phyloP scores from a whole-genome alignment of 2,888 invertebrate species.

The Chorisops tibialis region DNA sequence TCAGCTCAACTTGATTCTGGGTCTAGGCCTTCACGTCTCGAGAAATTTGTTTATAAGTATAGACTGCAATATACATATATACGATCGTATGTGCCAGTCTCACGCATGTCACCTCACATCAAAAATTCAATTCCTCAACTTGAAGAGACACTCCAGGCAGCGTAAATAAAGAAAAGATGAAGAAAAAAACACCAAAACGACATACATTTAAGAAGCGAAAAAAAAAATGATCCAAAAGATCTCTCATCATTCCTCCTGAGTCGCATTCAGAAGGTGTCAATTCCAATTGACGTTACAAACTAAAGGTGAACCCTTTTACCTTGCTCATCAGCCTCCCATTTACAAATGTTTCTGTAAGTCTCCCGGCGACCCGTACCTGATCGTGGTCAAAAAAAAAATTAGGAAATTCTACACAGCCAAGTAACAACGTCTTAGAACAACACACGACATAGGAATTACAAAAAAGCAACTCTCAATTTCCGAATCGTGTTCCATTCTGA shows the following conservation, averaged over 20 bases:
- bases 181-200: no score
- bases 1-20: not conserved
- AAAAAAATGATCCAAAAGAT: not conserved
- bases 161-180: no score
- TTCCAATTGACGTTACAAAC: slow-evolving; percentile 34
- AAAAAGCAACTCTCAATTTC: slow-evolving; percentile 15
- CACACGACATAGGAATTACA: not conserved
- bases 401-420: not conserved
- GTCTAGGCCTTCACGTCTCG: slow-evolving; percentile 2
- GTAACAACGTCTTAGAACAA: no score
- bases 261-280: slow-evolving; percentile 33
- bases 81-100: slow-evolving; percentile 17
- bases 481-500: slow-evolving; percentile 22
- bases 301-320: slow-evolving; percentile 23
- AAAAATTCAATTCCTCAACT: slow-evolving; percentile 31
- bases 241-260: slow-evolving; percentile 8
- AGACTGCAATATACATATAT: slow-evolving; percentile 7
- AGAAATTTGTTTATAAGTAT: slow-evolving; percentile 18
- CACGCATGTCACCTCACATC: slow-evolving; percentile 32
- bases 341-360: not conserved
- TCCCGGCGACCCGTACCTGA: not conserved
- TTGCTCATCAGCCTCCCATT: not conserved
- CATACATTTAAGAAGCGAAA: not conserved
- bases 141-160: slow-evolving; percentile 20
- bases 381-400: not conserved